Conservation (phyloP, 2,888 invertebrate species). For the Caradrina kadenii region DNA sequence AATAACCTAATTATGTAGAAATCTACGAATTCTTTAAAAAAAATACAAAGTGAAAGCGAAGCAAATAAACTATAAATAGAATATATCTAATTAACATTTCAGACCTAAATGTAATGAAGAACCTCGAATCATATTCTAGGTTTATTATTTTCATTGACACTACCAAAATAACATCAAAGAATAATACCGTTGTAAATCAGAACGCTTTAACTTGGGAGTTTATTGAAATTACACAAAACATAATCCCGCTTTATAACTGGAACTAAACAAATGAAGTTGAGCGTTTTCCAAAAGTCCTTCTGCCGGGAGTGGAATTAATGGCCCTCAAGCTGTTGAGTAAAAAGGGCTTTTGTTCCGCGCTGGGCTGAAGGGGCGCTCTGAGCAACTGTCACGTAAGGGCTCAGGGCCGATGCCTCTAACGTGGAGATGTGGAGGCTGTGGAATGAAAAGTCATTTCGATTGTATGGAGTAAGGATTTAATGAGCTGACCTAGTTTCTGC, state of each 20-base stretch:
- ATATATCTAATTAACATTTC: slow-evolving; percentile 35
- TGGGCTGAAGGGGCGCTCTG: slow-evolving; percentile 63
- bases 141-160: slow-evolving; percentile 40
- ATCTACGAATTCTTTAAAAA: slow-evolving; percentile 3
- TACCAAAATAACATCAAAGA: slow-evolving; percentile 27
- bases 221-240: slow-evolving; percentile 65
- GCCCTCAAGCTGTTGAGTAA: slow-evolving; percentile 63
- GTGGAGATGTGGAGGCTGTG: slow-evolving; percentile 34
- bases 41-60: slow-evolving; percentile 5
- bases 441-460: slow-evolving; percentile 56
- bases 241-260: slow-evolving; percentile 63
- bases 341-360: slow-evolving; percentile 70
- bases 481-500: slow-evolving; percentile 52
- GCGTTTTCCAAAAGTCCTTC: slow-evolving; percentile 66
- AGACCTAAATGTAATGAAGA: slow-evolving; percentile 9
- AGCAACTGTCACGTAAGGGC: slow-evolving; percentile 62
- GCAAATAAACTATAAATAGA: slow-evolving; percentile 23
- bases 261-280: slow-evolving; percentile 72
- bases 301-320: slow-evolving; percentile 65
- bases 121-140: slow-evolving; percentile 9
- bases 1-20: slow-evolving; percentile 1
- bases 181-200: slow-evolving; percentile 49
- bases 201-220: slow-evolving; percentile 53
- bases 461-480: slow-evolving; percentile 53
- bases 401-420: slow-evolving; percentile 19